Evolutionary conservation across 2,113 vertebrate genomes (phyloP).

Genomic region (Tetrax tetrax): DNA sequence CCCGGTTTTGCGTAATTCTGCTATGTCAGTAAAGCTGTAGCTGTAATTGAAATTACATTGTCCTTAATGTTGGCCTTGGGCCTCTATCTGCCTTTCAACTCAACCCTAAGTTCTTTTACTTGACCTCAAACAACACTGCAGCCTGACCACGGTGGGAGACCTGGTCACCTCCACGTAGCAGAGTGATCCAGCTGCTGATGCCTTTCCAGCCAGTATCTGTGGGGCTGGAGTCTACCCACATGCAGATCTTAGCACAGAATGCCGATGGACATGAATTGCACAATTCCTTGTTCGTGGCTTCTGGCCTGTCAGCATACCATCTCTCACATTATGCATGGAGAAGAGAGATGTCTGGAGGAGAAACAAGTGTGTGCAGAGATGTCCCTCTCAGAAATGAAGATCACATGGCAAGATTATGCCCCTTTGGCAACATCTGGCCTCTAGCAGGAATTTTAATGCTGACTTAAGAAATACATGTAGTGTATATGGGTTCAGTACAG

Average conservation of each 20-base stretch:
- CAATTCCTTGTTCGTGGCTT: not conserved
- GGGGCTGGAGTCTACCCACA: not conserved
- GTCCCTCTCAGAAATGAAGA: not conserved
- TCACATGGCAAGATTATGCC: not conserved
- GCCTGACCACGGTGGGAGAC: not conserved
- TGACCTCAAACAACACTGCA: not conserved
- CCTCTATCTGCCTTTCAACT: conserved; percentile 5
- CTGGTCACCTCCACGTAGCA: not conserved
- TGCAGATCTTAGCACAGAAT: not conserved
- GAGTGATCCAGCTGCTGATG: not conserved
- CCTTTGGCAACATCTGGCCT: not conserved
- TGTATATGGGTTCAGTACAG: not conserved
- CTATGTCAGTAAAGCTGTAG: not conserved
- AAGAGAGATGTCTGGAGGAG: not conserved
- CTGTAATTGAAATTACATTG: not conserved
- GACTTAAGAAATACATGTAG: not conserved
- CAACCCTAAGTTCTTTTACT: not conserved
- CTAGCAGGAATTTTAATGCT: not conserved
- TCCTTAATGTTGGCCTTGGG: not conserved
- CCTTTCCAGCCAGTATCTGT: not conserved
- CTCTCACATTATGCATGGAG: not conserved
- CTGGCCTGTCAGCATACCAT: not conserved
- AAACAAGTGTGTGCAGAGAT: not conserved
- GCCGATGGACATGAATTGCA: not conserved
- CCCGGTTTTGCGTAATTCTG: not conserved